phyloP scores from a whole-genome alignment of 1,140 invertebrate genomes.

The Adoxophyes honmai region DNA sequence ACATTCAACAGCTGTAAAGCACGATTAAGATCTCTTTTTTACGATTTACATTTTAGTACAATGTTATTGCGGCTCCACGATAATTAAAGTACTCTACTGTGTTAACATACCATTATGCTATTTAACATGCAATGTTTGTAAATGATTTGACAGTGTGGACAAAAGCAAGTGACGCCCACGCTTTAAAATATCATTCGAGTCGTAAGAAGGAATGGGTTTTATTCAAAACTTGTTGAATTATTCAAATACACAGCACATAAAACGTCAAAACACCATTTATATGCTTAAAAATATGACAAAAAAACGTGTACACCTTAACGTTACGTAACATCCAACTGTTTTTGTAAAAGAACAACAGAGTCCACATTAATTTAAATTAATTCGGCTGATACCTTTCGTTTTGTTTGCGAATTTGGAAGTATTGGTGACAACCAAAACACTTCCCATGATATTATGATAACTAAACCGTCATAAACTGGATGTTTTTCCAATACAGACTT shows the following conservation, averaged over 20 bases:
- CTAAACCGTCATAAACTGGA: too few species aligned
- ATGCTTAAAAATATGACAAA: too few species aligned
- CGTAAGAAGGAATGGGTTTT: slow-evolving; percentile 12
- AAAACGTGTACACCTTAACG: too few species aligned
- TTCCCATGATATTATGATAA: too few species aligned
- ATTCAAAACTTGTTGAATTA: slow-evolving; percentile 9
- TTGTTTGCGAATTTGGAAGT: too few species aligned
- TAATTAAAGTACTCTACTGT: slow-evolving; percentile 33
- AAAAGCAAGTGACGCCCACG: slow-evolving; percentile 7
- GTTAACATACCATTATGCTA: slow-evolving; percentile 39
- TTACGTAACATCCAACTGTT: too few species aligned
- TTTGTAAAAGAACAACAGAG: too few species aligned
- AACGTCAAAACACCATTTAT: background rate
- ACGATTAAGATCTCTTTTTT: slow-evolving; percentile 35
- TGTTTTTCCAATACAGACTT: too few species aligned
- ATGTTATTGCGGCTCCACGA: slow-evolving; percentile 29
- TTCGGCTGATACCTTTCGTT: too few species aligned
- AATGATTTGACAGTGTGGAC: slow-evolving; percentile 31
- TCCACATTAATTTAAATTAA: too few species aligned
- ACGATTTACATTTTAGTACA: slow-evolving; percentile 46
- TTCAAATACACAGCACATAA: slow-evolving; percentile 1
- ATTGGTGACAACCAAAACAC: too few species aligned
- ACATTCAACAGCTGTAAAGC: slow-evolving; percentile 27
- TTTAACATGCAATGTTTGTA: slow-evolving; percentile 27
- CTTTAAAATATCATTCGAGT: background rate